Evolutionary conservation across 2,113 vertebrate genomes (phyloP).

Genomic region (Amphiprion percula): DNA sequence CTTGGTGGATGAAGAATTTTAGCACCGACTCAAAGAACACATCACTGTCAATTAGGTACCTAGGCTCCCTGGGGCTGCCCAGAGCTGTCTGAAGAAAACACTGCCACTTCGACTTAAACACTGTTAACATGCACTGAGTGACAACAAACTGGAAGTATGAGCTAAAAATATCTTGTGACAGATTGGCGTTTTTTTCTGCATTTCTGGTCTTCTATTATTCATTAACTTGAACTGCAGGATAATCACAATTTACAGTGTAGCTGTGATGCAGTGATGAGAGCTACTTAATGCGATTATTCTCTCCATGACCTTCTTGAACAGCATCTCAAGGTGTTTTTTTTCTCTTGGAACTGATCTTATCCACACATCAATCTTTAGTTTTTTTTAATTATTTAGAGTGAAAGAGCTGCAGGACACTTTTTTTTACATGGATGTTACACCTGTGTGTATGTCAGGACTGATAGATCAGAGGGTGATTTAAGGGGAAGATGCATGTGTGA

Average conservation of each 20-base stretch:
- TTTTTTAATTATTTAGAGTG: constrained; percentile 22
- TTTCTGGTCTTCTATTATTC: constrained; percentile 41
- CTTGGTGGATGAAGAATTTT: constrained; percentile 73
- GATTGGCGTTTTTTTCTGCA: constrained; percentile 40
- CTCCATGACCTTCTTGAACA: constrained; percentile 34
- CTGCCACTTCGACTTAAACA: constrained; percentile 79
- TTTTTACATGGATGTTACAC: constrained; percentile 15
- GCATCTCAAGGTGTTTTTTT: not conserved
- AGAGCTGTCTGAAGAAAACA: constrained; percentile 76
- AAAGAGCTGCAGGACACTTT: not conserved
- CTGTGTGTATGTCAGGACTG: constrained; percentile 7
- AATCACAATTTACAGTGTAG: constrained; percentile 30
- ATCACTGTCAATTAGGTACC: constrained; percentile 85
- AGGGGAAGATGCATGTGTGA: not conserved
- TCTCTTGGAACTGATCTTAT: constrained; percentile 35
- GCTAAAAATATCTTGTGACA: constrained; percentile 61
- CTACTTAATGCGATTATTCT: constrained; percentile 24
- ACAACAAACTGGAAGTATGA: constrained; percentile 70
- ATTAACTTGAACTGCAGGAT: constrained; percentile 45
- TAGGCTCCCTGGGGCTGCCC: constrained; percentile 72
- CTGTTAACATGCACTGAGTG: constrained; percentile 74
- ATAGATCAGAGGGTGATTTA: not conserved
- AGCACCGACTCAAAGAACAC: constrained; percentile 80
- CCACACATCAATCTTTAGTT: constrained; percentile 4
- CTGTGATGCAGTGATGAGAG: constrained; percentile 10